Conservation (phyloP, 2,888 invertebrate species). For the Papilio protenor region DNA sequence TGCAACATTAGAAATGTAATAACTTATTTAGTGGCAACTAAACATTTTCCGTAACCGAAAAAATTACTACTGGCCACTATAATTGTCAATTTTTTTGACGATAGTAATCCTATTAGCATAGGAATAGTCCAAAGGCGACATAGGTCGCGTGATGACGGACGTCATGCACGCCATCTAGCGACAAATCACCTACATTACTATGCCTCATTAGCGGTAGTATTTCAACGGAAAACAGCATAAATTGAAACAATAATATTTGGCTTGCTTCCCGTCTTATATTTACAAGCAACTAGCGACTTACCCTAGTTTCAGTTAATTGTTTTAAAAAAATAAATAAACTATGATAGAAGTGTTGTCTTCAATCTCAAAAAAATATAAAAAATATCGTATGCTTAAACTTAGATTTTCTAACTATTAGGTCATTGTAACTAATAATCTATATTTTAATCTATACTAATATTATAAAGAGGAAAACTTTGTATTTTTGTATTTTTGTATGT, state of each 20-base stretch:
- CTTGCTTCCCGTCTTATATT: neutral
- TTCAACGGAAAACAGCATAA: slow-evolving; percentile 52
- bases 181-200: slow-evolving; percentile 75
- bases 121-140: slow-evolving; percentile 40
- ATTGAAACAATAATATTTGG: slow-evolving; percentile 10
- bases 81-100: slow-evolving; percentile 4
- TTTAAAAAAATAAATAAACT: neutral
- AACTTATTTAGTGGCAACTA: slow-evolving; percentile 22
- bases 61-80: slow-evolving; percentile 16
- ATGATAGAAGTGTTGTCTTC: neutral
- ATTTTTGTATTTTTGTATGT: too few species aligned
- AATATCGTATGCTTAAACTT: too few species aligned
- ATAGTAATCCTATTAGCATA: slow-evolving; percentile 37
- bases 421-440: neutral
- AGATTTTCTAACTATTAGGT: neutral
- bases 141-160: slow-evolving; percentile 42
- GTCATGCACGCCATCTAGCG: slow-evolving; percentile 59
- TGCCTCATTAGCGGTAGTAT: slow-evolving; percentile 71
- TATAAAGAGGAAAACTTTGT: too few species aligned
- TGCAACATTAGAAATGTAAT: neutral
- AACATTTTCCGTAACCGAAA: neutral
- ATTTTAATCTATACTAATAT: too few species aligned
- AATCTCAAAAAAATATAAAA: neutral
- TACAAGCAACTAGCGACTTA: neutral
- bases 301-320: neutral